Evolutionary conservation across 2,797 vertebrate species (phyloP), one percentile per base, ranked within the genome.

Genomic region (Danio jaintianensis): DNA sequence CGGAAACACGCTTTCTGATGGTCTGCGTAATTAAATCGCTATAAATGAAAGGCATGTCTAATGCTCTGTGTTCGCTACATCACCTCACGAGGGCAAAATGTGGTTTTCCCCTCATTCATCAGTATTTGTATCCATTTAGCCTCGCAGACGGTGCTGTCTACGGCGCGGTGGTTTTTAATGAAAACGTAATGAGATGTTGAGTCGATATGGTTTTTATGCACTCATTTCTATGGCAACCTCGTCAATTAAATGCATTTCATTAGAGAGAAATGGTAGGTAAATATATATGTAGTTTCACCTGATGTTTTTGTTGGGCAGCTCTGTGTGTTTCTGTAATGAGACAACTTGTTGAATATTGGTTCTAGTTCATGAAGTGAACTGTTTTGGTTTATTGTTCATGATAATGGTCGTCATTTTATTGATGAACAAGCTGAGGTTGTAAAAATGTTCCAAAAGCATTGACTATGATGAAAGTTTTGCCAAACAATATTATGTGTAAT

Each of bases 1-100:
- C 52, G 7, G 66, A 78, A 77, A 20, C 11, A n/a, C 13, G n/a
- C 40, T 79, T 79, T 86, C 70, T 82, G 71, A 82, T 74, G 73
- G 70, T 66, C 81, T 71, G 55, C 62, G 42, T 86, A 80, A 88
- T 88, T 83, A 83, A 84, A 86, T 64, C 12, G 47, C 50, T 59
- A 29, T 75, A 45, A 78, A 43, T 72, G 52, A 67, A 81, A 62
- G 47, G 48, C 71, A 29, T 20, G 22, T 50, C 58, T 81, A 73
- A 66, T 73, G 59, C 48, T 73, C 58, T 83, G 74, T 73, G 63
- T 83, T 80, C 29, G 43, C 78, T 80, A 40, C 22, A 52, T 53
- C 48, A 62, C 62, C 64, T 83, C 52, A 43, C 40, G 71, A 79
- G 73, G 75, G 50, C 40, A 48, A 61, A 75, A 73, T 13, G 53